Evolutionary conservation across 2,888 invertebrate genomes (phyloP).

Genomic region (Caenorhabditis uteleia): DNA sequence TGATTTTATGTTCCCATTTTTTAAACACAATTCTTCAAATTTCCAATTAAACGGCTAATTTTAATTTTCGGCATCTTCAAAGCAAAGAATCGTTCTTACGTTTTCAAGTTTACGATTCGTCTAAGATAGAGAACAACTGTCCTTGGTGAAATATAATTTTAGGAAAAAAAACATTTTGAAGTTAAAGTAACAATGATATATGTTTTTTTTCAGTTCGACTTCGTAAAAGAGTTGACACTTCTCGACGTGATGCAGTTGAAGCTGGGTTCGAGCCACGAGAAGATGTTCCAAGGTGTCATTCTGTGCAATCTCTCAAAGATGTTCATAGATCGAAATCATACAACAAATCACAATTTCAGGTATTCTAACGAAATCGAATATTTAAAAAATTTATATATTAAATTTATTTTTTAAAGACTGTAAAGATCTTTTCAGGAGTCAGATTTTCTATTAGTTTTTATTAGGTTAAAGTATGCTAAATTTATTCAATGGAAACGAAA

Average conservation of each 20-base stretch:
- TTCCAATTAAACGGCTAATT: too few relatives aligned
- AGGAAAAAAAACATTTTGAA: not conserved
- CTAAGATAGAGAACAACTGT: not conserved
- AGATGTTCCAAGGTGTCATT: slow-evolving; percentile 48
- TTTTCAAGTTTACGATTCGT: too few relatives aligned
- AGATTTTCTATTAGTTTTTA: too few relatives aligned
- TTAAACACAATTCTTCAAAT: too few relatives aligned
- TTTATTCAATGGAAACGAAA: too few relatives aligned
- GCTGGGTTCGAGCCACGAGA: slow-evolving; percentile 47
- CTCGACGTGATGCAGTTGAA: slow-evolving; percentile 45
- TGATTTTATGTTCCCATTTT: too few relatives aligned
- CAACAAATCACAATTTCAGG: slow-evolving; percentile 46
- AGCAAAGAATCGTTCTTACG: too few relatives aligned
- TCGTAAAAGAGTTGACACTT: slow-evolving; percentile 35
- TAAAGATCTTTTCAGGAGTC: too few relatives aligned
- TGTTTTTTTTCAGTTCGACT: slow-evolving; percentile 42
- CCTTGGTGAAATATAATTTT: not conserved
- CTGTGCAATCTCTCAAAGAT: slow-evolving; percentile 44
- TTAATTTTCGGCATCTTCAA: too few relatives aligned
- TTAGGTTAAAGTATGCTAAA: too few relatives aligned
- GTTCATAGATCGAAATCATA: slow-evolving; percentile 33
- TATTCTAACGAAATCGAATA: slow-evolving; percentile 2
- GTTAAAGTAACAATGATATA: not conserved
- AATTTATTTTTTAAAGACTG: not conserved
- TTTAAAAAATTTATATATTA: not conserved